Conservation (phyloP, 2,797 vertebrate species). For the Scolopax rusticola region DNA sequence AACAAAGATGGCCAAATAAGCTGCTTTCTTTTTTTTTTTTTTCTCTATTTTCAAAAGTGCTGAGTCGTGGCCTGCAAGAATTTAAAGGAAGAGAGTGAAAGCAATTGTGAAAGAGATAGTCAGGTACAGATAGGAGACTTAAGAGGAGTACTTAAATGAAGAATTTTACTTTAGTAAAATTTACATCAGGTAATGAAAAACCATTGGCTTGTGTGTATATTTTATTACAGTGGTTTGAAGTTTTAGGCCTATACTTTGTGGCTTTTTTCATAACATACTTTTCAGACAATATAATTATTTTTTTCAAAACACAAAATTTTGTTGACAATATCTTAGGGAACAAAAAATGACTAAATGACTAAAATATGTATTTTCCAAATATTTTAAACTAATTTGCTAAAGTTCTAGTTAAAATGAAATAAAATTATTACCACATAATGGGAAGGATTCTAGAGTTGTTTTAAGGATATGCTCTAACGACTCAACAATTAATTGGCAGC, state of each 20-base stretch:
- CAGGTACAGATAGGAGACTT: background rate
- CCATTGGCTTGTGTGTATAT: background rate
- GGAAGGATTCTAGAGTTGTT: background rate
- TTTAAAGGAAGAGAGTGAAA: background rate
- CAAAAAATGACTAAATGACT: background rate
- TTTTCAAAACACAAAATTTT: background rate
- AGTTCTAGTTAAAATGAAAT: background rate
- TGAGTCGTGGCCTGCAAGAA: background rate
- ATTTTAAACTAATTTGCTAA: background rate
- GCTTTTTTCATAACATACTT: background rate
- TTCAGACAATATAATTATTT: background rate
- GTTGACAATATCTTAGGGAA: background rate
- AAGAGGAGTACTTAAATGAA: background rate
- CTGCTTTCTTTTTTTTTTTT: background rate
- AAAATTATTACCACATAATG: background rate
- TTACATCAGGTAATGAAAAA: background rate
- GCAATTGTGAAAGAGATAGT: background rate
- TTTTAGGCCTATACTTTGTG: background rate
- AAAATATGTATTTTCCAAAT: background rate
- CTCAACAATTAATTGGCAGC: background rate
- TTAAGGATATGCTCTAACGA: background rate
- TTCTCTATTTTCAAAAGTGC: background rate
- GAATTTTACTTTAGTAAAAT: background rate
- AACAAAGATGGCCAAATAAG: too few species aligned
- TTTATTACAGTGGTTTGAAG: background rate